Evolutionary conservation across 2,888 invertebrate genomes (phyloP).

Genomic region (Limnephilus rhombicus): DNA sequence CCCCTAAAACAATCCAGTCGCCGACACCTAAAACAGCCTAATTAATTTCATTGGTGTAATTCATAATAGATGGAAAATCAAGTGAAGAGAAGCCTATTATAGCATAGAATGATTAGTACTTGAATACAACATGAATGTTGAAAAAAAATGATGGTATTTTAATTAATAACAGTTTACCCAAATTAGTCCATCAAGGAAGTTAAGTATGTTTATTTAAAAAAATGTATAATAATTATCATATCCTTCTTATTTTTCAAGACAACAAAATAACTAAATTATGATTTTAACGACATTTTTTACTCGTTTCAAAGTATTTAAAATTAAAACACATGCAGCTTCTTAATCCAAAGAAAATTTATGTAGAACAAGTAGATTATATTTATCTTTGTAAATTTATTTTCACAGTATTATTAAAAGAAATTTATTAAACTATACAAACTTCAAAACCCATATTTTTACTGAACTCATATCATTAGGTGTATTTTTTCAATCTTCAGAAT

Average conservation of each 20-base stretch:
- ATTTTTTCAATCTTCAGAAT: neutral
- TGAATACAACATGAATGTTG: constrained; percentile 21
- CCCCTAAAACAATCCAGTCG: constrained; percentile 68
- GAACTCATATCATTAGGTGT: neutral
- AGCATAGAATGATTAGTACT: neutral
- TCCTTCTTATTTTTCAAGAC: neutral
- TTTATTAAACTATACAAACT: neutral
- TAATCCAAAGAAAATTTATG: constrained; percentile 22
- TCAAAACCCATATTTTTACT: neutral
- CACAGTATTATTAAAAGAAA: neutral
- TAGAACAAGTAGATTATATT: constrained; percentile 8
- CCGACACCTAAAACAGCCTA: constrained; percentile 46
- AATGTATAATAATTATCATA: neutral
- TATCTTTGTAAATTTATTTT: neutral
- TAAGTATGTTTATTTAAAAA: neutral
- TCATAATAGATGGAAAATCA: neutral
- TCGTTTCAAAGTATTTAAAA: neutral
- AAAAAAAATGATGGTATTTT: neutral
- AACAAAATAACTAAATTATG: neutral
- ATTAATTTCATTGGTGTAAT: neutral
- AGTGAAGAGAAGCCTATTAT: neutral
- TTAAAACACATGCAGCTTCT: neutral
- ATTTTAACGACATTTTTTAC: too few species aligned
- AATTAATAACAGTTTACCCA: neutral
- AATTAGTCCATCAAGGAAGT: neutral